Base-by-base conservation (phyloP, 2,113 vertebrate genomes). In the Neodontobutis hainanensis region DNA sequence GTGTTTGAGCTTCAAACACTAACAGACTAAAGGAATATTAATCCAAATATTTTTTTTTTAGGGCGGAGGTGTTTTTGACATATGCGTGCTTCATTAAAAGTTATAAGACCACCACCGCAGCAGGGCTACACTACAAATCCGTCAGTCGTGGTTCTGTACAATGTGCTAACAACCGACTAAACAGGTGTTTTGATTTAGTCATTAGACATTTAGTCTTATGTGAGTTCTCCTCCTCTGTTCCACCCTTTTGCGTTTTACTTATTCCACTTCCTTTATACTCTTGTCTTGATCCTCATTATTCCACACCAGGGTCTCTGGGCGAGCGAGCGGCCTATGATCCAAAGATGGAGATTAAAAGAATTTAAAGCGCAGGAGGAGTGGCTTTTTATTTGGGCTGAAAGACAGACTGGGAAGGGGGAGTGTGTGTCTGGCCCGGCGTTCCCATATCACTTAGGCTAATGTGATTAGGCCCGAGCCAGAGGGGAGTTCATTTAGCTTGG, bases 361-460 rank as follows among this genome's bases (percentile, higher is more conserved):
- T 79, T 90, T 88, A 86, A 85, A 81, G 83, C 81, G 77, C 65
- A 5, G 63, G 80, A 86, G 87, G 85, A 90, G 88, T 79, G 81
- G 82, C 84, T 83, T 81, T 85, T 90, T 87, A 82, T 84, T 76
- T 72, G 74, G 73, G 65, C 40, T 86, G 87, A 89, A 85, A 85
- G 84, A 75, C 68, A 12, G 71, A 56, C 55, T 67, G 70, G 73
- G 81, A 80, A 73, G 85, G 69, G 81, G 75, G 83, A 68, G 87
- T 80, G 87, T 82, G 84, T 81, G 85, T 87, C 80, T 87, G 83
- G 84, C 75, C 77, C 70, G 81, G 69, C 73, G 77, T 91, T 90
- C 87, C 89, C 88, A 90, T 90, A 90, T 91, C 88, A 91, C 89
- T 91, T 91, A 89, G 85, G 84, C 76, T 91, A 91, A 91, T 89